These are phyloP conservation scores for Heterodera carotae DNA, from an alignment of 1,140 invertebrate genomes.

Conservation along the genomic window DNA sequence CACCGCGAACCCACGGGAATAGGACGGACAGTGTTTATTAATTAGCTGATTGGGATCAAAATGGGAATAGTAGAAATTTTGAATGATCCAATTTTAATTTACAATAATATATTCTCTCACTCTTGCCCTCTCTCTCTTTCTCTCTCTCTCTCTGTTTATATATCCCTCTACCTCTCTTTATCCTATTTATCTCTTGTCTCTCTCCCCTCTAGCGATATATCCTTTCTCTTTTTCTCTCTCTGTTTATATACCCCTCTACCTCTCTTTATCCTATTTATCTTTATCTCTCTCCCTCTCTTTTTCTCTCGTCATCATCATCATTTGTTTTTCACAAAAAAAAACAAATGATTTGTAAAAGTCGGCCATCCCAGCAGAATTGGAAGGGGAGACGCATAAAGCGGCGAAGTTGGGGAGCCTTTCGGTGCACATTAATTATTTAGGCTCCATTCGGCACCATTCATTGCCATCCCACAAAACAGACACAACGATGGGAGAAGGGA, in stretches of 20 bases:
- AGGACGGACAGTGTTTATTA: no score
- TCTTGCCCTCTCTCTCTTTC: no score
- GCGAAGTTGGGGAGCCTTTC: background rate
- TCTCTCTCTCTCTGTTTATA: no score
- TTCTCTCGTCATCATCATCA: conserved; percentile 1
- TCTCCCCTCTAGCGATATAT: no score
- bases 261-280: background rate
- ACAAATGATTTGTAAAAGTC: background rate
- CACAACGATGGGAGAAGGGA: background rate
- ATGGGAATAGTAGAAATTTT: no score
- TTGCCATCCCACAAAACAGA: background rate
- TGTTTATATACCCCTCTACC: background rate
- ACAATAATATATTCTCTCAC: no score
- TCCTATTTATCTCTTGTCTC: background rate
- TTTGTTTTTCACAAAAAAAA: background rate
- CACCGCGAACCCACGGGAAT: no score
- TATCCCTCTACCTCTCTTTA: background rate
- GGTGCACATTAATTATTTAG: conserved; percentile 20
- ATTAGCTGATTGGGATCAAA: no score
- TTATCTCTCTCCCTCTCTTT: background rate
- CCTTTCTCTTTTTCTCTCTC: no score
- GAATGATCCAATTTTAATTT: no score
- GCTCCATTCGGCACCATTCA: conserved; percentile 5
- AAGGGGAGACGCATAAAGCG: background rate
- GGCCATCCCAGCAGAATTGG: background rate